Evolutionary conservation across 2,888 invertebrate genomes (phyloP), one percentile per base, ranked within the genome.

Genomic region (Caenorhabditis parvicauda): DNA sequence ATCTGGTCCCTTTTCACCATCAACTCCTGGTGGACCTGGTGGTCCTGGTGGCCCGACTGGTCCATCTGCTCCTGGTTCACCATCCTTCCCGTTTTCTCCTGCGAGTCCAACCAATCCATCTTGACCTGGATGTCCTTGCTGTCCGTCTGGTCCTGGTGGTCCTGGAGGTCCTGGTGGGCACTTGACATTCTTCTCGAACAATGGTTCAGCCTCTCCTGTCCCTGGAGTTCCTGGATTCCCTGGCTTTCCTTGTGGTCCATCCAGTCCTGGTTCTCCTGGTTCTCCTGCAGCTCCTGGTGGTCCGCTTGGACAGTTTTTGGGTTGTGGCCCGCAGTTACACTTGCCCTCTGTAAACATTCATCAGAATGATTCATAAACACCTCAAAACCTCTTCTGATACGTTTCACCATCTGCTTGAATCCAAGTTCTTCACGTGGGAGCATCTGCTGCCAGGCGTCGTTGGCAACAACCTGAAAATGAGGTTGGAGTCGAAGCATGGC

Each of bases 91-190:
- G 28, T 51, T 54, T 14, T n/a, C 17, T 21, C 59, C 63, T 32
- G 54, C 63, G n/a, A 50, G 21, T 49, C 59, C 59, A 19, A 22
- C 50, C 37, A 55, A 55, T 32, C 63, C 59, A 35, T 56, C 59
- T 25, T 48, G 63, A 44, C 59, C 58, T 29, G 62, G 54, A 27
- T 54, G 52, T 58, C 62, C 62, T 46, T 53, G 53, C n/a, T 44
- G 29, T 53, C 61, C 61, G 32, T 52, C 50, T 28, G 55, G 57
- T 46, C 61, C 62, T 39, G 50, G 62, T 25, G 62, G 62, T 51
- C 62, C 62, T 47, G 62, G 57, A 38, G 61, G 61, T 32, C 61
- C 61, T 17, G 61, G 51, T 38, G 61, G 61, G 38, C 61, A 61
- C 32, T 61, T 56, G 4, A 61, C 54, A 14, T 48, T 42, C 46